Base-by-base conservation (phyloP, 2,797 vertebrate genomes). In the Sebastes minor region DNA sequence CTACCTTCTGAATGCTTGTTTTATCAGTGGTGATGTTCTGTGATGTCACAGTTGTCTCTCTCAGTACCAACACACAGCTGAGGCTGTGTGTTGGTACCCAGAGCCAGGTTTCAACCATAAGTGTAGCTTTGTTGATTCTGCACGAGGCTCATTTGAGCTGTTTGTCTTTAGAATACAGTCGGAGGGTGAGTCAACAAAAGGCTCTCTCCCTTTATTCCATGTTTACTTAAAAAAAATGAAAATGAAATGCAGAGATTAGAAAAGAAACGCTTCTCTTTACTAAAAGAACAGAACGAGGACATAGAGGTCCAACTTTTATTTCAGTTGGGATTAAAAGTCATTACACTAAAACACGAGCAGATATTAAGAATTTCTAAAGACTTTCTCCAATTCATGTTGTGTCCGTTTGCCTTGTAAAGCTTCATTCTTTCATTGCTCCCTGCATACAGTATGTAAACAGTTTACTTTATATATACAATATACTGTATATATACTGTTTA, bases 1-100 rank as follows among this genome's bases (percentile, higher is more conserved):
- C 95, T 97, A 88, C 46, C 32, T 20, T 23, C 8, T 30, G 2
- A 42, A 70, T 57, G 3, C 4, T 70, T 28, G 28, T 49, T 49
- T 33, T 14, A 5, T 71, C 2, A n/a, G 3, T 33, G 52, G n/a
- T 27, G 11, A 55, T 32, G 16, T 20, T 23, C 12, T 38, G 8
- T 62, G 20, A 28, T 22, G 14, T 49, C 46, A 20, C 18, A 20
- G 6, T 49, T 49, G 35, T 38, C 35, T 38, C 35, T 14, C 35
- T 38, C 35, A 14, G 13, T 38, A 38, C 35, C 35, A 38, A 38
- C 35, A 38, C 1, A 38, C 35, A 38, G 35, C 13, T 38, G 12
- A 1, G 5, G 5, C 35, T 14, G 35, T 38, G 35, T 38, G 35
- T 38, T 38, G 35, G 35, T 38, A 38, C 35, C 35, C 38, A 42